A percentile compares a stretch with the other conserved stretches of the same genome.
Conservation (phyloP, 2,113 vertebrate genomes). For the Passerina amoena region DNA sequence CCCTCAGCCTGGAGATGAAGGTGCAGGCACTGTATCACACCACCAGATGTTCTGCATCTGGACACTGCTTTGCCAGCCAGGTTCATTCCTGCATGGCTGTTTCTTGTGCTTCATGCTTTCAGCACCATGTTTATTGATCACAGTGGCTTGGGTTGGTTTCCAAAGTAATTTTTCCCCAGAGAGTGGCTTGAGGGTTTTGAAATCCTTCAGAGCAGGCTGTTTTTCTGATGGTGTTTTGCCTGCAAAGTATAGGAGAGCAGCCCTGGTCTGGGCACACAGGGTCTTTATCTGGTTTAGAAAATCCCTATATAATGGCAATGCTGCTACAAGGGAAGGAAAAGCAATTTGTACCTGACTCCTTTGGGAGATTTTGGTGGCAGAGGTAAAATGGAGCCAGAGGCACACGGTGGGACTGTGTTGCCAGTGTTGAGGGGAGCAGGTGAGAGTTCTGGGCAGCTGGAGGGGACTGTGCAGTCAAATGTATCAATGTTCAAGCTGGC, state of each 20-base stretch:
- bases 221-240: background rate
- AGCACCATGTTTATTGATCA: background rate
- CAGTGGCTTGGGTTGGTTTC: background rate
- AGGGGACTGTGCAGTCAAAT: background rate
- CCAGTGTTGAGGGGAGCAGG: background rate
- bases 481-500: background rate
- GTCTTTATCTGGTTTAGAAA: background rate
- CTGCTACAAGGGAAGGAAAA: background rate
- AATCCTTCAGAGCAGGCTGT: background rate
- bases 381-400: background rate
- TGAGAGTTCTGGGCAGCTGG: background rate
- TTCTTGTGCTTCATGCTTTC: background rate
- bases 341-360: background rate
- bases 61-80: background rate
- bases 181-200: background rate
- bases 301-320: background rate
- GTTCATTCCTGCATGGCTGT: background rate
- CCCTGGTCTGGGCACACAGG: background rate
- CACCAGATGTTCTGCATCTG: constrained; percentile 40
- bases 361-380: background rate
- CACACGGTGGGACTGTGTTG: rapidly evolving
- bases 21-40: background rate
- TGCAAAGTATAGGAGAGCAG: background rate
- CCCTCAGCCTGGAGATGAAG: background rate
- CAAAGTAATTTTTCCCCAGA: background rate